These are phyloP conservation scores for Anticlea derivata DNA, from an alignment of 2,888 invertebrate genomes.

Conservation along the genomic window DNA sequence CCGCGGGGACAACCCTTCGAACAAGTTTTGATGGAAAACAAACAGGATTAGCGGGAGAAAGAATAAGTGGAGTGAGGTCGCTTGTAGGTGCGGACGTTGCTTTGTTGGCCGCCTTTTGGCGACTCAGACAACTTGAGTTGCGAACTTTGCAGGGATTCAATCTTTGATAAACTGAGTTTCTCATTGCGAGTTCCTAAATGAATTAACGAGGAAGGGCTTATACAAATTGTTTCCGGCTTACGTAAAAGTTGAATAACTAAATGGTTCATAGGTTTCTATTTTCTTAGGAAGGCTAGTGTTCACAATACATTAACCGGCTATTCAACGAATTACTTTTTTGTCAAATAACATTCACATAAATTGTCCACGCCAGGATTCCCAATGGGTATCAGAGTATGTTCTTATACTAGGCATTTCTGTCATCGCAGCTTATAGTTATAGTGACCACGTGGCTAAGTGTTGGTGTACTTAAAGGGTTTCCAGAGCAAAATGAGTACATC, in stretches of 20 bases:
- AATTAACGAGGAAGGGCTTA: conserved; percentile 33
- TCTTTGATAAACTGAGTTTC: conserved; percentile 51
- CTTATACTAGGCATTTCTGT: too few relatives aligned
- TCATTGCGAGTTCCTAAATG: conserved; percentile 40
- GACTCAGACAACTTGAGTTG: conserved; percentile 38
- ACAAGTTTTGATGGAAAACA: conserved; percentile 81
- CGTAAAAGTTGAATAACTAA: conserved; percentile 1
- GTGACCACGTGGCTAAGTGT: too few relatives aligned
- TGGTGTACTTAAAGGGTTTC: too few relatives aligned
- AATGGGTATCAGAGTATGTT: too few relatives aligned
- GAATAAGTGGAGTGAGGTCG: conserved; percentile 70
- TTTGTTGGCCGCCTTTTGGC: conserved; percentile 43
- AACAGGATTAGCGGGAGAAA: conserved; percentile 78
- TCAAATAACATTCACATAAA: too few relatives aligned
- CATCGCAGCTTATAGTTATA: too few relatives aligned
- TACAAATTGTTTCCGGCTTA: conserved; percentile 20
- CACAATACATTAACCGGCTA: background rate
- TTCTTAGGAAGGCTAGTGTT: background rate
- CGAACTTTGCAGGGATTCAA: conserved; percentile 36
- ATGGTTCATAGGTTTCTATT: background rate
- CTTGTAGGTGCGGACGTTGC: conserved; percentile 51
- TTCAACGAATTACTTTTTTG: too few relatives aligned
- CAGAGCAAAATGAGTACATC: too few relatives aligned
- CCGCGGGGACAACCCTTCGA: conserved; percentile 60
- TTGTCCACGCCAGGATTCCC: too few relatives aligned